These are phyloP conservation scores for Salvelinus sp. DNA, from an alignment of 2,113 vertebrate genomes.

Conservation along the genomic window DNA sequence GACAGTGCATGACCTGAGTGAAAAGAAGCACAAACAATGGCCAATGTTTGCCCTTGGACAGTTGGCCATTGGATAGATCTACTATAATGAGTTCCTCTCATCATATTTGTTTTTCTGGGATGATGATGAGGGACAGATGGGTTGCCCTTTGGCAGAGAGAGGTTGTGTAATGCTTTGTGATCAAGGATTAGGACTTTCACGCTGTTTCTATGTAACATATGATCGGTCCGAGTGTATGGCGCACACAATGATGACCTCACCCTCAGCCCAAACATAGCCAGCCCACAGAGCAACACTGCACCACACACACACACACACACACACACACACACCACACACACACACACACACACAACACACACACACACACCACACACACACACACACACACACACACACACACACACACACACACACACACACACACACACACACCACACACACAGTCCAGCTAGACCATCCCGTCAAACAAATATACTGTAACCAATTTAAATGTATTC, in stretches of 20 bases:
- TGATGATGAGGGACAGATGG: conserved; percentile 18
- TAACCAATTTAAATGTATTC: not conserved
- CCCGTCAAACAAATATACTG: too few relatives aligned
- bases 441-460: not conserved
- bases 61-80: not conserved
- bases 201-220: conserved; percentile 64
- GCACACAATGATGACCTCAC: conserved; percentile 46
- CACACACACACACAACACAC: conserved; percentile 18
- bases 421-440: conserved; percentile 10
- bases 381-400: conserved; percentile 20
- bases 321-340: conserved; percentile 15
- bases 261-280: conserved; percentile 47
- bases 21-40: too few relatives aligned
- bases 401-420: not conserved
- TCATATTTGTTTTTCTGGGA: not conserved
- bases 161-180: conserved; percentile 45
- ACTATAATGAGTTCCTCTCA: not conserved
- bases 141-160: conserved; percentile 23
- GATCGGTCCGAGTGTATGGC: conserved; percentile 33
- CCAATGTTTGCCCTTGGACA: not conserved
- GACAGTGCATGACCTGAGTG: too few relatives aligned
- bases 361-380: conserved; percentile 12
- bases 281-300: conserved; percentile 26
- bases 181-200: conserved; percentile 58
- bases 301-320: conserved; percentile 6